Percentiles rank a stretch among this genome's conserved stretches.
Evolutionary conservation across 2,113 vertebrate genomes (phyloP).

Genomic region (Phylloscopus trochiloides): DNA sequence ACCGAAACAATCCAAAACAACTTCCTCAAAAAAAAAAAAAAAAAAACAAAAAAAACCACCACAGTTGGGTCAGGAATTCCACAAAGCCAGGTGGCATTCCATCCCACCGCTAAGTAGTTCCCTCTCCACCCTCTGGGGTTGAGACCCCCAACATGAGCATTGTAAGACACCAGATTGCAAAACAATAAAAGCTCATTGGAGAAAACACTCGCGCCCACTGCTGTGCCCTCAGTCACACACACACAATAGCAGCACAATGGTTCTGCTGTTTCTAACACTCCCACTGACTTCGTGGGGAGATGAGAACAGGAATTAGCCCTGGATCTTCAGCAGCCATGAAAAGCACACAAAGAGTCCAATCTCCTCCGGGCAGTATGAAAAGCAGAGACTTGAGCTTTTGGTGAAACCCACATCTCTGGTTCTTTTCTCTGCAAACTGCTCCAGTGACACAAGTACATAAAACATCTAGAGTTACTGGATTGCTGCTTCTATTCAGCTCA

Average conservation of each 20-base stretch:
- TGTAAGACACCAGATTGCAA: neutral
- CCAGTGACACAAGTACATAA: constrained; percentile 16
- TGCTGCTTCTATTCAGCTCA: neutral
- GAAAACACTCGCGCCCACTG: neutral
- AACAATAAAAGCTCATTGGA: neutral
- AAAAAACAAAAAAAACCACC: no score
- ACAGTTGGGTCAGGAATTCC: neutral
- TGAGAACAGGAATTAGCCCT: neutral
- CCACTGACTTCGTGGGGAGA: neutral
- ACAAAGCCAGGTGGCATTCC: neutral
- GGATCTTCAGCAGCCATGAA: neutral
- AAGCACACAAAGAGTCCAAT: neutral
- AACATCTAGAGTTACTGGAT: neutral
- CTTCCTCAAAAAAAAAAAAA: neutral
- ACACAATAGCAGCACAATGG: neutral
- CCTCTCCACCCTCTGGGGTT: neutral
- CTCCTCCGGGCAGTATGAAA: neutral
- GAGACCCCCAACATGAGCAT: neutral
- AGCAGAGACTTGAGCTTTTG: neutral
- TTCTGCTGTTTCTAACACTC: neutral
- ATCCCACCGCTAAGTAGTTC: neutral
- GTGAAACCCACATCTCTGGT: neutral
- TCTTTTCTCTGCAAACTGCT: neutral
- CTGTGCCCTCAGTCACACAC: neutral
- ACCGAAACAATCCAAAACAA: neutral